A percentile compares a stretch with the other conserved stretches of the same genome.
Conservation (phyloP, 2,113 vertebrate genomes). For the Eidolon helvum region DNA sequence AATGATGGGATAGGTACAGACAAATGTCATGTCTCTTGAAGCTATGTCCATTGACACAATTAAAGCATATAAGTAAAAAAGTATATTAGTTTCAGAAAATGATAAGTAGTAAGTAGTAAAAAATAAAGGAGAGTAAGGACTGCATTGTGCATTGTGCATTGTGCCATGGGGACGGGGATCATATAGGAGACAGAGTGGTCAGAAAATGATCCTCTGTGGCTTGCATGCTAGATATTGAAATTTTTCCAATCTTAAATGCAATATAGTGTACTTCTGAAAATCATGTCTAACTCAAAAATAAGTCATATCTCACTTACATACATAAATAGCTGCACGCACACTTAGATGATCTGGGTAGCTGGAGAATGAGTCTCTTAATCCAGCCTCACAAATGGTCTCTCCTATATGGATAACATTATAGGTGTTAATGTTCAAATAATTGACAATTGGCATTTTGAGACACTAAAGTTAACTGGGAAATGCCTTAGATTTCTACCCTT, state of each 20-base stretch:
- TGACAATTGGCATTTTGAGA: neutral
- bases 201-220: neutral
- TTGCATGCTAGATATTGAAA: neutral
- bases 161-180: accelerated
- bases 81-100: neutral
- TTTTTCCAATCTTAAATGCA: neutral
- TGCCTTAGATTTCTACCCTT: neutral
- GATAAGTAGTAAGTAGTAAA: no score
- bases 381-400: neutral
- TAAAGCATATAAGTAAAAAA: neutral
- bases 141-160: accelerated
- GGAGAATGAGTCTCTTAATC: neutral
- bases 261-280: neutral
- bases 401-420: neutral
- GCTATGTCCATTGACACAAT: no score
- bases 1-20: neutral
- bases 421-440: neutral
- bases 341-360: neutral
- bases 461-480: neutral
- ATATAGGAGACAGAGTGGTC: neutral
- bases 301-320: neutral
- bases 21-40: neutral
- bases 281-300: neutral
- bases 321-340: neutral
- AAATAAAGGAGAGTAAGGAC: neutral